phyloP scores from a whole-genome alignment of 2,888 invertebrate genomes.

The Gymnoscelis rufifasciata region DNA sequence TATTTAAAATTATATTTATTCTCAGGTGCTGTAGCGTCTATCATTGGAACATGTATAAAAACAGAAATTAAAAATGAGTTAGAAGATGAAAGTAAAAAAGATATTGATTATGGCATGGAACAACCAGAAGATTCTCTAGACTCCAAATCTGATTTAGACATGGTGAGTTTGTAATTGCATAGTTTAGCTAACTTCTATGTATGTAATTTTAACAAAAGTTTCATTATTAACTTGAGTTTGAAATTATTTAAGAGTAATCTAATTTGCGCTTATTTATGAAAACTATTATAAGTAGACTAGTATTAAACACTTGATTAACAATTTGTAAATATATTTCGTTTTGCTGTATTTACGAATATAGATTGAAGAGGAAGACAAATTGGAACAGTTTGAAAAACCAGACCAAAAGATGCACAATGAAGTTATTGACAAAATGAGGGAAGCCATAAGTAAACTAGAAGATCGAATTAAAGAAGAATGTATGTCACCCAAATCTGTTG shows the following conservation, averaged over 20 bases:
- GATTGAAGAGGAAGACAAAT: slow-evolving; percentile 57
- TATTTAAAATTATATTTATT: too few relatives aligned
- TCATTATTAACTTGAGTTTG: too few relatives aligned
- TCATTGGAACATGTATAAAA: slow-evolving; percentile 49
- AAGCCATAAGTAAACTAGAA: slow-evolving; percentile 64
- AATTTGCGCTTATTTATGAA: too few relatives aligned
- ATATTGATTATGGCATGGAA: slow-evolving; percentile 7
- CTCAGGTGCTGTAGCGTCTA: slow-evolving; percentile 65
- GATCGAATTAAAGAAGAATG: slow-evolving; percentile 43
- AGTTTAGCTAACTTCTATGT: too few relatives aligned
- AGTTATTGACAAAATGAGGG: slow-evolving; percentile 64
- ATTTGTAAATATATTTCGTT: too few relatives aligned
- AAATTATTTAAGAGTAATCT: too few relatives aligned
- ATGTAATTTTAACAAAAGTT: too few relatives aligned
- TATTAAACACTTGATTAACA: not conserved
- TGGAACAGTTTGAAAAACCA: slow-evolving; percentile 59
- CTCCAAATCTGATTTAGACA: slow-evolving; percentile 37
- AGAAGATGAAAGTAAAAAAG: slow-evolving; percentile 16
- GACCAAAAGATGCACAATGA: slow-evolving; percentile 52
- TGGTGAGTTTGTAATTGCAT: slow-evolving; percentile 34
- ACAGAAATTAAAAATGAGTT: slow-evolving; percentile 18
- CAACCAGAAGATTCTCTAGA: slow-evolving; percentile 31
- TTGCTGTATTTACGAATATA: slow-evolving; percentile 29
- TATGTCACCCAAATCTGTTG: slow-evolving; percentile 17
- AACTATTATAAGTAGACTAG: too few relatives aligned